A percentile compares a stretch with the other conserved stretches of the same genome.
These are phyloP conservation scores for Diadromus collaris DNA, from an alignment of 2,888 invertebrate species.

Conservation along the genomic window DNA sequence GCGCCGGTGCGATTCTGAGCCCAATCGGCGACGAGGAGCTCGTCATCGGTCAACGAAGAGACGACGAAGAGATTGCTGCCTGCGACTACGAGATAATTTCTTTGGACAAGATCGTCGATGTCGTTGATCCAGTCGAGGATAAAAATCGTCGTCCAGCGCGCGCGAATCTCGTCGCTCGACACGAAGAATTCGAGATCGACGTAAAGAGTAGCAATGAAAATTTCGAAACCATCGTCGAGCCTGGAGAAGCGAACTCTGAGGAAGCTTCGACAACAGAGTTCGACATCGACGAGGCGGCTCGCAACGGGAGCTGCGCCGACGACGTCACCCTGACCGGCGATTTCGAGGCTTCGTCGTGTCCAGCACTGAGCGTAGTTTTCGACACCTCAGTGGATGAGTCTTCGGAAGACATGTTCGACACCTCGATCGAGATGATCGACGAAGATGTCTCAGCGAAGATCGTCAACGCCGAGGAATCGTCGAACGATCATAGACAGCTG, in stretches of 20 bases:
- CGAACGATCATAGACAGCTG: constrained; percentile 12
- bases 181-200: neutral
- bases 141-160: neutral
- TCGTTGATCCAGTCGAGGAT: neutral
- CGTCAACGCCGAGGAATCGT: constrained; percentile 21
- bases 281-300: too few species aligned
- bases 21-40: neutral
- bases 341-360: constrained; percentile 9
- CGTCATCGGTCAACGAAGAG: neutral
- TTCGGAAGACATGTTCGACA: constrained; percentile 26
- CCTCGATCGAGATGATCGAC: constrained; percentile 9
- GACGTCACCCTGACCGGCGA: neutral
- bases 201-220: neutral
- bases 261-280: too few species aligned
- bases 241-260: too few species aligned
- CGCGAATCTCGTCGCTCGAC: too few species aligned
- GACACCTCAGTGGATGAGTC: neutral
- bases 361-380: constrained; percentile 17
- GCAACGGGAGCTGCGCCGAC: too few species aligned
- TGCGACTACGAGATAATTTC: neutral
- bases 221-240: neutral
- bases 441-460: constrained; percentile 6
- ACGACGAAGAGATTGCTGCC: neutral
- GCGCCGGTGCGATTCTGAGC: neutral
- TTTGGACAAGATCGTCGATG: neutral